Evolutionary conservation across 2,888 invertebrate genomes (phyloP).

Genomic region (Dicranocentrus wangi): DNA sequence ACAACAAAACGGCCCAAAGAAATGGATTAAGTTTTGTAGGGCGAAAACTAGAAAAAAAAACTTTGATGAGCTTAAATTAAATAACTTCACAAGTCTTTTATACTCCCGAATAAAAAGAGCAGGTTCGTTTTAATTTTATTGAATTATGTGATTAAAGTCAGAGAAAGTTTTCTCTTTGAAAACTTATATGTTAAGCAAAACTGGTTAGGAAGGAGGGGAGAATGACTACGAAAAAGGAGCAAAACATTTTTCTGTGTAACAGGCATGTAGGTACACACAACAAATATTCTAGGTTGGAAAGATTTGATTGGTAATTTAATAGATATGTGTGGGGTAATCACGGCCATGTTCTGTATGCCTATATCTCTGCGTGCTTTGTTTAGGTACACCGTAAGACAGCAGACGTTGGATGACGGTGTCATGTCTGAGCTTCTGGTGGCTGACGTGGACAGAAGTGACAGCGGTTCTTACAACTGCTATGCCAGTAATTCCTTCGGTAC

Average conservation of each 20-base stretch:
- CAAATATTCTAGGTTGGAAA: too few relatives aligned
- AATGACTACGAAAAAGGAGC: too few relatives aligned
- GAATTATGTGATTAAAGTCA: conserved; percentile 3
- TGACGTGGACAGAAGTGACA: conserved; percentile 89
- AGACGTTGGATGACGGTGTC: conserved; percentile 85
- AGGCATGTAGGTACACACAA: too few relatives aligned
- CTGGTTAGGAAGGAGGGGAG: too few relatives aligned
- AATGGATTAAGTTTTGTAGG: conserved; percentile 15
- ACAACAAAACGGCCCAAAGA: conserved; percentile 16
- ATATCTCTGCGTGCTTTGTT: too few relatives aligned
- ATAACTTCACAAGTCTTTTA: background rate
- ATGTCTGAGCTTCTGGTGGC: conserved; percentile 89
- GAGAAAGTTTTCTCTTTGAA: conserved; percentile 11
- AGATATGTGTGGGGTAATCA: too few relatives aligned
- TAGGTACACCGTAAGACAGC: conserved; percentile 85
- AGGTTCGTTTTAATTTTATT: conserved; percentile 16
- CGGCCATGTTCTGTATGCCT: too few relatives aligned
- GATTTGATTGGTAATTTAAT: too few relatives aligned
- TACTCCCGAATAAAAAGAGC: background rate
- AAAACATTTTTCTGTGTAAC: too few relatives aligned
- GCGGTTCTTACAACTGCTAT: conserved; percentile 87
- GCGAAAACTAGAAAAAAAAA: background rate
- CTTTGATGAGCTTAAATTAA: conserved; percentile 26
- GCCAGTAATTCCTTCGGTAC: conserved; percentile 92
- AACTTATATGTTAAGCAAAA: background rate